Percentiles rank a stretch among this genome's conserved stretches.
Conservation (phyloP, 92 coral and sea anemone species). For the Pocillopora grandis region DNA sequence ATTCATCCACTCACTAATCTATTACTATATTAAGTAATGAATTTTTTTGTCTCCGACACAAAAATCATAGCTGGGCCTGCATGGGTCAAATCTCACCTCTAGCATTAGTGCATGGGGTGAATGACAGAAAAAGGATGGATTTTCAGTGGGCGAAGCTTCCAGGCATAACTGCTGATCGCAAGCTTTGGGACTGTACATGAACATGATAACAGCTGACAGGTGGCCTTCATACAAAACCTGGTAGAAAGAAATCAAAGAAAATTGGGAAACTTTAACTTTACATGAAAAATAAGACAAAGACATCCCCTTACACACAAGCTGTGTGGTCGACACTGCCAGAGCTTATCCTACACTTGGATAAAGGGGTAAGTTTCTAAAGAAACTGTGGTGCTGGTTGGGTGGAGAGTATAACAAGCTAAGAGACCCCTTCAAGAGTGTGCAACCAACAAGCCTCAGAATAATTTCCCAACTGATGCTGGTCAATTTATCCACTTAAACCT, state of each 20-base stretch:
- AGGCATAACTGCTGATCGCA: constrained; percentile 96
- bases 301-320: too few relatives aligned
- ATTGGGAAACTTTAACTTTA: not conserved
- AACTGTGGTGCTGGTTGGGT: too few relatives aligned
- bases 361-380: too few relatives aligned
- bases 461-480: too few relatives aligned
- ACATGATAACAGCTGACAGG: constrained; percentile 86
- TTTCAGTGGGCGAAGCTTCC: constrained; percentile 97
- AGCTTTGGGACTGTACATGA: constrained; percentile 97
- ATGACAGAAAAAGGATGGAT: constrained; percentile 90
- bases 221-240: constrained; percentile 93
- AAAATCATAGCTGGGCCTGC: not conserved
- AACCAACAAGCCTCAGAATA: too few relatives aligned
- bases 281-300: not conserved
- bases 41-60: not conserved
- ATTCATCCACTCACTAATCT: too few relatives aligned
- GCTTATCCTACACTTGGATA: too few relatives aligned
- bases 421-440: too few relatives aligned
- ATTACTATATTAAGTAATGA: too few relatives aligned
- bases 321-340: too few relatives aligned
- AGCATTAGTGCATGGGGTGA: constrained; percentile 99
- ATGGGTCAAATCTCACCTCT: constrained; percentile 66
- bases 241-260: not conserved
- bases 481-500: too few relatives aligned
- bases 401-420: too few relatives aligned